A percentile compares a stretch with the other conserved stretches of the same genome.
Conservation (phyloP, 1,140 invertebrate species). For the Zaprionus ornatus region DNA sequence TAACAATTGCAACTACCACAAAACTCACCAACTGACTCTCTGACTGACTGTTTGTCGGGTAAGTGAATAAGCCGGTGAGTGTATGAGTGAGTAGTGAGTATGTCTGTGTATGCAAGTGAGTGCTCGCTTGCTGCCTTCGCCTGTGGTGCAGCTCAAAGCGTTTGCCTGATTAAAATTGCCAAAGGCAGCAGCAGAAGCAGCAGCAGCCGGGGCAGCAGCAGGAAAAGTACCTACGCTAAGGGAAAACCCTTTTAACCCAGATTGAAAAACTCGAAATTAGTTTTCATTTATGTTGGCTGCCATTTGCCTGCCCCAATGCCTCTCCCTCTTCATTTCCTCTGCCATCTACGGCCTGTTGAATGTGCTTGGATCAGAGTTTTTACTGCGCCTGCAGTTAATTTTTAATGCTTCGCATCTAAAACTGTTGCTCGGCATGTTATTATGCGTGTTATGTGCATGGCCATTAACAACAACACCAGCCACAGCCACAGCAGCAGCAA, state of each 20-base stretch:
- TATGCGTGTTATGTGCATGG: conserved; percentile 64
- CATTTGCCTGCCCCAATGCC: background rate
- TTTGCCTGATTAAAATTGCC: conserved; percentile 72
- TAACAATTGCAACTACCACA: conserved; percentile 28
- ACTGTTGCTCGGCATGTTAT: conserved; percentile 77
- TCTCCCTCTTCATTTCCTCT: background rate
- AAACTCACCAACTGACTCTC: background rate
- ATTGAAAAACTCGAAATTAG: conserved; percentile 82
- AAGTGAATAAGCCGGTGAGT: background rate
- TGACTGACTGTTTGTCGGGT: background rate
- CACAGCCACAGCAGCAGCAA: conserved; percentile 19
- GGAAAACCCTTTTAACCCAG: conserved; percentile 74
- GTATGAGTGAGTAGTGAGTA: conserved; percentile 12
- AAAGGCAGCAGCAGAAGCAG: conserved; percentile 47
- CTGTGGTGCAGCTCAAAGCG: conserved; percentile 60
- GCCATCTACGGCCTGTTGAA: conserved; percentile 15
- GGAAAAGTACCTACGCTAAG: conserved; percentile 3
- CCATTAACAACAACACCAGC: conserved; percentile 25
- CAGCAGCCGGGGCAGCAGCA: conserved; percentile 36
- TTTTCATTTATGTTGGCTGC: conserved; percentile 73
- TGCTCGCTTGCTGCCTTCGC: conserved; percentile 40
- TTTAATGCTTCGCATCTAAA: conserved; percentile 74
- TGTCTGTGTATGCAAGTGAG: conserved; percentile 25
- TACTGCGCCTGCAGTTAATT: conserved; percentile 71
- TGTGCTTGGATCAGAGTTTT: conserved; percentile 35